Percentiles rank a stretch among this genome's conserved stretches.
Evolutionary conservation across 2,888 invertebrate genomes (phyloP).

Genomic region (Parochlus steinenii): DNA sequence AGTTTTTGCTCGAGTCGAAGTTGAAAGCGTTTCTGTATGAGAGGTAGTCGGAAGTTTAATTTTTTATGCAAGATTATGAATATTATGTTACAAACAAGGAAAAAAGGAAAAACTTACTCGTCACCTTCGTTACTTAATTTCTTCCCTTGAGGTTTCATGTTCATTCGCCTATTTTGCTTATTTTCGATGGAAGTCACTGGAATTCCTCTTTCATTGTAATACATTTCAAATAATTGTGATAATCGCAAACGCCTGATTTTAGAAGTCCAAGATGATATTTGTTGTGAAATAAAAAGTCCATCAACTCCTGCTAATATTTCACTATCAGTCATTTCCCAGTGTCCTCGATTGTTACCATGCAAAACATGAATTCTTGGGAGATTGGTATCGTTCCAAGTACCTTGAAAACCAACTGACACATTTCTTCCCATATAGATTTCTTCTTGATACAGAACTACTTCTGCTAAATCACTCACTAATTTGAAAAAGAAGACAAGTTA

Average conservation of each 20-base stretch:
- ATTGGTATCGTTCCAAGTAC: slow-evolving; percentile 48
- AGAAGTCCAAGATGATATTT: slow-evolving; percentile 35
- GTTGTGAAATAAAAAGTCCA: slow-evolving; percentile 32
- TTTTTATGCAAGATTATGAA: too few relatives aligned
- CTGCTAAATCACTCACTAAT: slow-evolving; percentile 41
- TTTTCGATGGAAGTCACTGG: slow-evolving; percentile 37
- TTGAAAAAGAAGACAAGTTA: background rate
- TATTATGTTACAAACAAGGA: too few relatives aligned
- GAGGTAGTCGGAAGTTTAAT: too few relatives aligned
- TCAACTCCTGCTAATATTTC: slow-evolving; percentile 53
- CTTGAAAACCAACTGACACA: slow-evolving; percentile 36
- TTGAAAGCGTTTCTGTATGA: background rate
- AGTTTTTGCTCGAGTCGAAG: slow-evolving; percentile 3
- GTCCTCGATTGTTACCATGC: slow-evolving; percentile 24
- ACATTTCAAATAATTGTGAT: slow-evolving; percentile 49
- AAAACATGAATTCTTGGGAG: slow-evolving; percentile 31
- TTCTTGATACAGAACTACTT: slow-evolving; percentile 47
- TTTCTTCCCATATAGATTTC: slow-evolving; percentile 31
- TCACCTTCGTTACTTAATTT: background rate
- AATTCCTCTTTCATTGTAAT: slow-evolving; percentile 44
- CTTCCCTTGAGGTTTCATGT: background rate
- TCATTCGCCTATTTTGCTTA: slow-evolving; percentile 7
- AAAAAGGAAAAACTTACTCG: background rate
- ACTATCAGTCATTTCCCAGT: slow-evolving; percentile 49
- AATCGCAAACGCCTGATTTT: slow-evolving; percentile 35